A percentile compares a stretch with the other conserved stretches of the same genome.
Conservation (phyloP, 2,888 invertebrate genomes). For the Lasioglossum marginatum region DNA sequence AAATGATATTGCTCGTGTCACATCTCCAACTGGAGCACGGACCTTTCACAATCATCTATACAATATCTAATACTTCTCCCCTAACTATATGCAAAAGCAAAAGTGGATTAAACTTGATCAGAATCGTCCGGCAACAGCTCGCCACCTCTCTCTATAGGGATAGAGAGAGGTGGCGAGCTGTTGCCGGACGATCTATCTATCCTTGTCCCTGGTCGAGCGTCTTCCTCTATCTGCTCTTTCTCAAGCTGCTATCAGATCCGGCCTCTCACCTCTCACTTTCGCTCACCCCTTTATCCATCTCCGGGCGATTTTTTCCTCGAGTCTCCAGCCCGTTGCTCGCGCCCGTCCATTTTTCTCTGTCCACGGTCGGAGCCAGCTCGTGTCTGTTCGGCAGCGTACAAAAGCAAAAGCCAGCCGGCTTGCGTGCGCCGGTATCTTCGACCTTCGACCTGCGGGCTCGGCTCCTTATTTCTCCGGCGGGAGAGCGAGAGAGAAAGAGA, state of each 20-base stretch:
- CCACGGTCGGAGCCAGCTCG: constrained; percentile 41
- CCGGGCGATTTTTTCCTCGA: constrained; percentile 35
- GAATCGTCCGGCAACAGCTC: not conserved
- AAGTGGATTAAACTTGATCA: not conserved
- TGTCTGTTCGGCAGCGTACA: constrained; percentile 71
- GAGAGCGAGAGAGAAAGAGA: not conserved
- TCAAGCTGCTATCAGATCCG: constrained; percentile 22
- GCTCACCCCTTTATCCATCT: constrained; percentile 23
- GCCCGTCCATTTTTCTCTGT: constrained; percentile 66
- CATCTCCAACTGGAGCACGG: too few species aligned
- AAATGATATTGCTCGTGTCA: too few species aligned
- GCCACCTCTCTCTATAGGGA: not conserved
- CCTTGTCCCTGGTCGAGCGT: not conserved
- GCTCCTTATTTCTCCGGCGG: constrained; percentile 75
- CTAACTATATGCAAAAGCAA: not conserved
- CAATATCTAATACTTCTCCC: not conserved
- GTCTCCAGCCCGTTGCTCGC: constrained; percentile 18
- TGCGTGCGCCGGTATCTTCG: constrained; percentile 81
- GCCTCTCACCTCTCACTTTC: constrained; percentile 1
- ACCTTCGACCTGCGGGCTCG: constrained; percentile 72
- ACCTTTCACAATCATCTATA: not conserved
- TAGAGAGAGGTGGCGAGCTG: too few species aligned
- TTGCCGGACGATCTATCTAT: too few species aligned
- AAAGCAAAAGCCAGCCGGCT: constrained; percentile 70
- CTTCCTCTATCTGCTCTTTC: not conserved